These are phyloP conservation scores for Morus bassanus DNA, from an alignment of 2,797 vertebrate genomes.

Conservation along the genomic window DNA sequence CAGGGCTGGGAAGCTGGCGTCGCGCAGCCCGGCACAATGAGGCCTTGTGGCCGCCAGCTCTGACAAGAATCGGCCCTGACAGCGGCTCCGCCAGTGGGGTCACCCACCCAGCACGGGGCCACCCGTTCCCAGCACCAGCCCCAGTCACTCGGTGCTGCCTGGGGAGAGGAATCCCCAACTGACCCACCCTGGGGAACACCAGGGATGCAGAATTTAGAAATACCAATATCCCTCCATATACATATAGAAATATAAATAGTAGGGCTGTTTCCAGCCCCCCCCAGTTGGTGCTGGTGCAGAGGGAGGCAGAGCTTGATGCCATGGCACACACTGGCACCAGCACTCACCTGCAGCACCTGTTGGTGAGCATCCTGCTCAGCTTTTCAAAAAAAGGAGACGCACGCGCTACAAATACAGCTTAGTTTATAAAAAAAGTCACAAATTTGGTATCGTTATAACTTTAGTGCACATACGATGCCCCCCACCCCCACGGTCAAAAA, in stretches of 20 bases:
- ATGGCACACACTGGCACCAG: fast-evolving
- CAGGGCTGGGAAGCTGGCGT: not conserved
- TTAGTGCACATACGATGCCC: slow-evolving; percentile 62
- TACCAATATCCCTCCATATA: not conserved
- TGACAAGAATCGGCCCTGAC: slow-evolving; percentile 61
- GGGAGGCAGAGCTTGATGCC: not conserved
- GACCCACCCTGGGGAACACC: fast-evolving
- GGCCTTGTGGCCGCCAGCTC: slow-evolving; percentile 29
- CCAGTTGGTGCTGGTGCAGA: not conserved
- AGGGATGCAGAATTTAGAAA: not conserved
- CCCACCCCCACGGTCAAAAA: not conserved
- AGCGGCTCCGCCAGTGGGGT: not conserved
- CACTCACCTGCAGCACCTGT: fast-evolving
- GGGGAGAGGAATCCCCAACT: not conserved
- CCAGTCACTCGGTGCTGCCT: not conserved
- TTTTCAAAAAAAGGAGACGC: not conserved
- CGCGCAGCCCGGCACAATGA: slow-evolving; percentile 9
- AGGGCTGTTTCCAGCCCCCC: not conserved
- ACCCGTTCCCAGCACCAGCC: fast-evolving
- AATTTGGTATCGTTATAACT: slow-evolving; percentile 67
- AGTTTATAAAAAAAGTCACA: slow-evolving; percentile 29
- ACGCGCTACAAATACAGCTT: slow-evolving; percentile 22
- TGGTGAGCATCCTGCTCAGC: not conserved
- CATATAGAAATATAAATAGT: fast-evolving
- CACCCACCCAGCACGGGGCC: not conserved